Evolutionary conservation across 2,113 vertebrate species (phyloP).

Genomic region (Hippocampus comes): DNA sequence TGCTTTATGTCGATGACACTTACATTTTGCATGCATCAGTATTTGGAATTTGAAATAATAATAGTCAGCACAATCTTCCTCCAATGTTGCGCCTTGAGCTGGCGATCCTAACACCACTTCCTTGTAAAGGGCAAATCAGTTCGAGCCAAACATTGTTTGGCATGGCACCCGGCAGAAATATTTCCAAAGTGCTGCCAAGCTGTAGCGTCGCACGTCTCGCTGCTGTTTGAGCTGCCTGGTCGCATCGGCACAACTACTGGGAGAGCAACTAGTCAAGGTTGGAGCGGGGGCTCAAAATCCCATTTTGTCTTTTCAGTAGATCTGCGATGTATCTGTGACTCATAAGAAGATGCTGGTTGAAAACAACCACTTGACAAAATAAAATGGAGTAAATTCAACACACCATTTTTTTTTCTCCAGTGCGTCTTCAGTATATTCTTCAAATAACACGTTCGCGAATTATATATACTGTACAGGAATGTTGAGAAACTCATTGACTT

Average conservation of each 20-base stretch:
- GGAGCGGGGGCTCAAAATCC: constrained; percentile 5
- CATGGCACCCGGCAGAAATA: constrained; percentile 24
- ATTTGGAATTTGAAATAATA: constrained; percentile 5
- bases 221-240: constrained; percentile 16
- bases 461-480: neutral
- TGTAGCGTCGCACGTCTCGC: constrained; percentile 34
- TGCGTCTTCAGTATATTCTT: neutral
- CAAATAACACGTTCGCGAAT: neutral
- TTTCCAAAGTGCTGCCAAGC: constrained; percentile 37
- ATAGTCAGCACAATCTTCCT: neutral
- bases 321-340: neutral
- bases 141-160: neutral
- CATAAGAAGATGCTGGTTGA: constrained; percentile 1
- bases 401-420: neutral
- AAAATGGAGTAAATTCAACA: no score
- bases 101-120: neutral
- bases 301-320: constrained; percentile 16
- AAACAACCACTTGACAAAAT: neutral
- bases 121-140: constrained; percentile 13
- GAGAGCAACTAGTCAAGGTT: constrained; percentile 46
- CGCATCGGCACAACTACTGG: constrained; percentile 32
- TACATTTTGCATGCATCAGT: neutral
- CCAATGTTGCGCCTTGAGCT: neutral
- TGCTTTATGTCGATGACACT: neutral
- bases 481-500: neutral